phyloP scores from a whole-genome alignment of 1,140 invertebrate species.

The Penaeus chinensis region DNA sequence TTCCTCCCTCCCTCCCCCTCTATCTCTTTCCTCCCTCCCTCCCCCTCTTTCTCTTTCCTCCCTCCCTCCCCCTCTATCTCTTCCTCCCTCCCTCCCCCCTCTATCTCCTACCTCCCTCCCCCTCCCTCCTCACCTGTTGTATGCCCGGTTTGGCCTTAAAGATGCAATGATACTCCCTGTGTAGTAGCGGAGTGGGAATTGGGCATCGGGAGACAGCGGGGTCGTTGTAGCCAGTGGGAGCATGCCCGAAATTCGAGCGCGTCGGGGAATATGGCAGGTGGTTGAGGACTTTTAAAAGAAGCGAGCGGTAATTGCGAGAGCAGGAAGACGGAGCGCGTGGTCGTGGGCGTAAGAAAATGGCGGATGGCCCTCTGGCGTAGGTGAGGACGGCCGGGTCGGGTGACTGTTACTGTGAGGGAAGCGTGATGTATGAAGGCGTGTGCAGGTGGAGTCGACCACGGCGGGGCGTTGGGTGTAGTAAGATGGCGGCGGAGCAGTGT shows the following conservation, averaged over 20 bases:
- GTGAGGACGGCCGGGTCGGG: too few relatives aligned
- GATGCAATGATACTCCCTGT: too few relatives aligned
- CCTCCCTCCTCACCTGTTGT: neutral
- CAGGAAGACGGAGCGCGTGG: neutral
- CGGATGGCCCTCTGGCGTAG: too few relatives aligned
- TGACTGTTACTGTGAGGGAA: too few relatives aligned
- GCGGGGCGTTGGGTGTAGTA: too few relatives aligned
- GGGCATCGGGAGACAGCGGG: conserved; percentile 8
- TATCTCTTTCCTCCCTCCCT: too few relatives aligned
- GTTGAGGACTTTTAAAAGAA: neutral
- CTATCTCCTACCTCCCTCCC: neutral
- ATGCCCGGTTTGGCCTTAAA: neutral
- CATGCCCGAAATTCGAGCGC: neutral
- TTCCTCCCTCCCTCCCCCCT: neutral
- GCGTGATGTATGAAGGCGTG: conserved; percentile 24
- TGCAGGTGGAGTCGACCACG: neutral
- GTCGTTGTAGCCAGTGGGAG: neutral
- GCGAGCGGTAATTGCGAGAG: neutral
- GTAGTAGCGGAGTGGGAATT: too few relatives aligned
- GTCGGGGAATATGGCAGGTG: neutral
- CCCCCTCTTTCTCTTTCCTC: neutral
- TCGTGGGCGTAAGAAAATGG: too few relatives aligned
- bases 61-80: neutral
- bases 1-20: neutral
- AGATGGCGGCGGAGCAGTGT: conserved; percentile 7